Conservation (phyloP, 2,797 vertebrate species). For the Peromyscus melanophrys region DNA sequence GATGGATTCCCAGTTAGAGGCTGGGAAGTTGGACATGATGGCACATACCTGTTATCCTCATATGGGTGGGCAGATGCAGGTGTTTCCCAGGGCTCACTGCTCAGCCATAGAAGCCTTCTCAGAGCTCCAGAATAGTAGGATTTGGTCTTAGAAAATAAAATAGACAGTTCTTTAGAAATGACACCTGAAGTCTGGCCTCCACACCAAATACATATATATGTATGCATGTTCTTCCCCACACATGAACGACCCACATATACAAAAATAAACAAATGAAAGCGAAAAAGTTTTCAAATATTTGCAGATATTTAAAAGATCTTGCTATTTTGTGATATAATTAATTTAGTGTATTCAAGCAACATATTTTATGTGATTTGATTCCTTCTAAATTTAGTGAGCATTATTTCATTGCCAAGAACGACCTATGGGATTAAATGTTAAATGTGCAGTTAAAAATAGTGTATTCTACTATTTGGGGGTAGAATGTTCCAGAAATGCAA, state of each 20-base stretch:
- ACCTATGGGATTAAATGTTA: background rate
- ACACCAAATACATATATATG: too few species aligned
- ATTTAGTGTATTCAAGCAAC: background rate
- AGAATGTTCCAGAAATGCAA: background rate
- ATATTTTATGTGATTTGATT: background rate
- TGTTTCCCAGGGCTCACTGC: background rate
- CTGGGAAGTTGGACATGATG: too few species aligned
- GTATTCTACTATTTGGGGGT: background rate
- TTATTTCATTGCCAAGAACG: background rate
- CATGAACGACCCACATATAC: too few species aligned
- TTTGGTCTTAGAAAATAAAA: background rate
- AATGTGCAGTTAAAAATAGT: background rate
- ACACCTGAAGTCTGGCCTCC: background rate
- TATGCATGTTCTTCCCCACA: background rate
- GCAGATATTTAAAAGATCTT: background rate
- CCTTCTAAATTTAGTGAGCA: background rate
- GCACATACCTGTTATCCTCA: too few species aligned
- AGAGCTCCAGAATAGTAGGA: background rate
- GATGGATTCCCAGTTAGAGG: background rate
- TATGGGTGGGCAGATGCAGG: background rate
- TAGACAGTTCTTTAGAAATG: background rate
- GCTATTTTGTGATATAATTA: background rate
- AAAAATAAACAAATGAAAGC: background rate
- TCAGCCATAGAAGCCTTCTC: too few species aligned
- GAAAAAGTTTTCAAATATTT: too few species aligned